These are phyloP conservation scores for Hipposideros larvatus DNA, from an alignment of 2,797 vertebrate genomes.

Conservation along the genomic window DNA sequence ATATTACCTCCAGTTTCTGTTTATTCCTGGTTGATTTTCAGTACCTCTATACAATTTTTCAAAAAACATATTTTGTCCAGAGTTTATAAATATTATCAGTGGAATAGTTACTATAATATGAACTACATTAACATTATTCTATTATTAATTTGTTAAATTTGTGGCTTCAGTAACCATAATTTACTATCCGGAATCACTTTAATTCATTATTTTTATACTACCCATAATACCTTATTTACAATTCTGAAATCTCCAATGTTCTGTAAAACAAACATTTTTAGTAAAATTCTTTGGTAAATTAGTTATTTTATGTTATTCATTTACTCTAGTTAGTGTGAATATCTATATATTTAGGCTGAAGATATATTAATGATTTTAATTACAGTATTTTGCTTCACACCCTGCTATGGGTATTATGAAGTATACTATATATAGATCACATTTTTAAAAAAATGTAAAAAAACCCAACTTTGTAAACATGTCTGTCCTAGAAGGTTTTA, in stretches of 20 bases:
- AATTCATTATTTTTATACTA: not conserved
- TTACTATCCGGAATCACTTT: not conserved
- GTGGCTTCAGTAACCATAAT: not conserved
- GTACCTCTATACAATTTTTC: not conserved
- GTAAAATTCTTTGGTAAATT: not conserved
- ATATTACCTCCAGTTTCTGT: not conserved
- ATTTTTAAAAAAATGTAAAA: conserved; percentile 28
- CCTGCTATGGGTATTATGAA: not conserved
- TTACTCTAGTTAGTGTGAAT: not conserved
- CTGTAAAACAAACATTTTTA: conserved; percentile 23
- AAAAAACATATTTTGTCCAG: not conserved
- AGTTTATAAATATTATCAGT: not conserved
- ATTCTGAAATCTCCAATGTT: not conserved
- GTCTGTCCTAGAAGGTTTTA: not conserved
- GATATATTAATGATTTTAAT: not conserved
- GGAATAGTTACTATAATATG: not conserved
- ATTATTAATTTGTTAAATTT: not conserved
- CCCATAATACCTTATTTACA: not conserved
- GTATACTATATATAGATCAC: not conserved
- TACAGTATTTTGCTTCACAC: not conserved
- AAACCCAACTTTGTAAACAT: not conserved
- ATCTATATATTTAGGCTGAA: not conserved
- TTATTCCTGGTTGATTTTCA: not conserved
- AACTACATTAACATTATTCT: not conserved
- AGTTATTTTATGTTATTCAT: not conserved